Percentiles rank a stretch among this genome's conserved stretches.
Evolutionary conservation across 2,113 vertebrate genomes (phyloP).

Genomic region (Physeter macrocephalus): DNA sequence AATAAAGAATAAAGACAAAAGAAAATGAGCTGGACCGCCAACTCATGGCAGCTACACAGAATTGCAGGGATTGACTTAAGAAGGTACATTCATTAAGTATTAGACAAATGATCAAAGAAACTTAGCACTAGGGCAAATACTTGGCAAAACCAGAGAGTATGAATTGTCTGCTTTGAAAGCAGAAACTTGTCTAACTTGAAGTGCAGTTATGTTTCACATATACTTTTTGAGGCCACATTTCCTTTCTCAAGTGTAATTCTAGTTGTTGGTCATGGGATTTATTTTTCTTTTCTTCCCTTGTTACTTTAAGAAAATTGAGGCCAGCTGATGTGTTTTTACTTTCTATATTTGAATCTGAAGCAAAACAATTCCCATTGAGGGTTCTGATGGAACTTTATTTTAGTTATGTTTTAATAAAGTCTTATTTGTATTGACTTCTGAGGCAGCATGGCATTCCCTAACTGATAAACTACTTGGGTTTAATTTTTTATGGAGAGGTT

Average conservation of each 20-base stretch:
- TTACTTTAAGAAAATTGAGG: constrained; percentile 54
- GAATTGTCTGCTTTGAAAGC: neutral
- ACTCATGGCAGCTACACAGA: neutral
- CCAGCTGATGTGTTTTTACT: constrained; percentile 42
- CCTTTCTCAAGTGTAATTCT: neutral
- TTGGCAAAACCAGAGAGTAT: neutral
- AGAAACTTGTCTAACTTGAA: neutral
- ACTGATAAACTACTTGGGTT: constrained; percentile 61
- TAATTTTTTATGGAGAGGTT: constrained; percentile 65
- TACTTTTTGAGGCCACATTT: constrained; percentile 8
- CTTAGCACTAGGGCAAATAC: neutral
- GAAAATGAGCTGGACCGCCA: neutral
- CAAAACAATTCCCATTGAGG: constrained; percentile 35
- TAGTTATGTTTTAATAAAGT: constrained; percentile 71
- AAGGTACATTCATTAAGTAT: neutral
- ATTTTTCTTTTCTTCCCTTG: constrained; percentile 24
- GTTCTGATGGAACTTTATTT: constrained; percentile 61
- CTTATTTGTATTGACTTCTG: constrained; percentile 70
- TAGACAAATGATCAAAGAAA: neutral
- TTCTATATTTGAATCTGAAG: constrained; percentile 13
- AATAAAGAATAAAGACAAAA: neutral
- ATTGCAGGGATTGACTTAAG: neutral
- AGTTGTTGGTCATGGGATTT: neutral
- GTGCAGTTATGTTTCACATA: neutral
- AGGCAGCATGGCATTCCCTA: constrained; percentile 54